phyloP scores from a whole-genome alignment of 2,113 vertebrate species.

The Physeter macrocephalus region DNA sequence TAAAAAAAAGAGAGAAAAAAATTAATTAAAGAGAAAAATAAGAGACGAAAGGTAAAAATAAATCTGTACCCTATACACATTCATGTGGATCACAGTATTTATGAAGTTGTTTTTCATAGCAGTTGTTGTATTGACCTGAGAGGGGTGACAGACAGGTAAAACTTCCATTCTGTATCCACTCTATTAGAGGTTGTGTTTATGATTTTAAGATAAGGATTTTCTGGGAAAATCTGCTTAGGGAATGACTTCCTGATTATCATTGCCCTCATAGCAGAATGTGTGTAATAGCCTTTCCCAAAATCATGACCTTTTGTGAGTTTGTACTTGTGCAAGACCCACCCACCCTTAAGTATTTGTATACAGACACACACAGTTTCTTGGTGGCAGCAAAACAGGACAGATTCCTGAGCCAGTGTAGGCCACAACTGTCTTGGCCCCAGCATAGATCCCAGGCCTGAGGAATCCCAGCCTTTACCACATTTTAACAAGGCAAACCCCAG shows the following conservation, averaged over 20 bases:
- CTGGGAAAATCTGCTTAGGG: neutral
- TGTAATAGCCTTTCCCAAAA: neutral
- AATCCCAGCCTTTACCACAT: constrained; percentile 66
- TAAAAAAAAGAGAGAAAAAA: neutral
- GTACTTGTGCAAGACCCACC: neutral
- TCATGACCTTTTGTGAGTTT: constrained; percentile 20
- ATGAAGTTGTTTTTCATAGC: neutral
- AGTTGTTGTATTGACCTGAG: neutral
- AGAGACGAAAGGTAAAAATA: neutral
- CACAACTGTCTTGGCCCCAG: constrained; percentile 56
- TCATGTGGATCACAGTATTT: neutral
- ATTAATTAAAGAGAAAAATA: neutral
- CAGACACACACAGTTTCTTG: neutral
- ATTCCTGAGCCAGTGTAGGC: constrained; percentile 46
- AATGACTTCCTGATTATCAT: neutral
- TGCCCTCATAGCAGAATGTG: neutral
- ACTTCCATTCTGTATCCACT: neutral
- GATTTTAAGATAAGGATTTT: neutral
- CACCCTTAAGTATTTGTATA: neutral
- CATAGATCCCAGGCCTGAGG: constrained; percentile 29
- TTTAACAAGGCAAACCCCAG: constrained; percentile 70
- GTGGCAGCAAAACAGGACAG: constrained; percentile 17
- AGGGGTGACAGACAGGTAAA: neutral
- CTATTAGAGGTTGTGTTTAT: neutral
- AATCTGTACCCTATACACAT: neutral